Percentiles rank a stretch among this genome's conserved stretches.
These are phyloP conservation scores for Vombatus ursinus DNA, from an alignment of 2,113 vertebrate species.

Conservation along the genomic window DNA sequence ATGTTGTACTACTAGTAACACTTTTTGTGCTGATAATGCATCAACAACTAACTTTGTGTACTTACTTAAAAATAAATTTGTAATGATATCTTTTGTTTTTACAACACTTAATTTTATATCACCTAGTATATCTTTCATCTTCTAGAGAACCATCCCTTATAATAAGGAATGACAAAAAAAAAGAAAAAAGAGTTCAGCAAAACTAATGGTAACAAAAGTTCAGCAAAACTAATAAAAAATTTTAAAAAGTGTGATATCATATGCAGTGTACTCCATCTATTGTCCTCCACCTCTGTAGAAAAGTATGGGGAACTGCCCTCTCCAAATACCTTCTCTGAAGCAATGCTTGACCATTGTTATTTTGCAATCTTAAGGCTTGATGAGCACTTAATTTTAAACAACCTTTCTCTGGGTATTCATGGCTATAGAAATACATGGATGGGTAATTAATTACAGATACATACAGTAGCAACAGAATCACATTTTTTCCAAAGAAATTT, in stretches of 20 bases:
- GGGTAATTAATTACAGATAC: neutral
- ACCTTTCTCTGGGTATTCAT: neutral
- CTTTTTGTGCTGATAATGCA: neutral
- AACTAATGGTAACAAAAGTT: neutral
- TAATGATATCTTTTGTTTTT: neutral
- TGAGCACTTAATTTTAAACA: neutral
- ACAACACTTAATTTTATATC: neutral
- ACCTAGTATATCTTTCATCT: neutral
- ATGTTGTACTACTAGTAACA: neutral
- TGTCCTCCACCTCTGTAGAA: neutral
- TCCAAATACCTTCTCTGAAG: neutral
- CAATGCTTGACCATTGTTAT: neutral
- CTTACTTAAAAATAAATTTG: neutral
- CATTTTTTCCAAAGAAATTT: neutral
- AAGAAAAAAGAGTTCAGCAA: neutral
- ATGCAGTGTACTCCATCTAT: no score
- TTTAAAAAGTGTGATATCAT: neutral
- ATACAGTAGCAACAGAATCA: neutral
- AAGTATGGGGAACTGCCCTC: neutral
- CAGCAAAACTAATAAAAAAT: neutral
- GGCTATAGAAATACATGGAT: neutral
- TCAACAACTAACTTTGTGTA: neutral
- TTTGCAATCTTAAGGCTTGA: neutral
- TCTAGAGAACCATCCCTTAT: neutral
- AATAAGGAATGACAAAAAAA: neutral